Percentiles rank a stretch among this genome's conserved stretches.
Conservation (phyloP, 1,140 invertebrate species). For the Orchestia grillus region DNA sequence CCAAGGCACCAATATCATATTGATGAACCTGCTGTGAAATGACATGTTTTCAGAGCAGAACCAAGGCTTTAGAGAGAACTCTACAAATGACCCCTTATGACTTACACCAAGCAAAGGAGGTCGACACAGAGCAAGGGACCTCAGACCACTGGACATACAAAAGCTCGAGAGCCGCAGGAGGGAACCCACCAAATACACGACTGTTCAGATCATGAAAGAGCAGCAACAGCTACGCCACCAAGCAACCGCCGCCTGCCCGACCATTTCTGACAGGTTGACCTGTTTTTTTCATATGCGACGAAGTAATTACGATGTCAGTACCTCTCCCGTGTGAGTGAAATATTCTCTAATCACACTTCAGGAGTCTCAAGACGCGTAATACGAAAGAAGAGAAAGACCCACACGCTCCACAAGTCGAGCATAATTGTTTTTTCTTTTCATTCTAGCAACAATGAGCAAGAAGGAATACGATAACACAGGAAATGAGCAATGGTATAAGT, state of each 20-base stretch:
- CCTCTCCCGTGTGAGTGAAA: background rate
- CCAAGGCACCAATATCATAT: background rate
- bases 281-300: background rate
- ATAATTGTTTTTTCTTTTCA: conserved; percentile 39
- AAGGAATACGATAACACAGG: conserved; percentile 36
- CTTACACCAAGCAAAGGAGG: background rate
- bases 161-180: background rate
- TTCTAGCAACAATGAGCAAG: conserved; percentile 42
- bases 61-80: background rate
- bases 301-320: background rate
- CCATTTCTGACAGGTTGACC: background rate
- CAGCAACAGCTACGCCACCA: background rate
- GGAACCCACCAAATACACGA: too few species aligned
- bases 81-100: background rate
- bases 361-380: background rate
- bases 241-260: background rate
- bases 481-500: conserved; percentile 16
- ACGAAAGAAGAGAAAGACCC: background rate
- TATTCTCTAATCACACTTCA: background rate
- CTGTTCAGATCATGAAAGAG: background rate
- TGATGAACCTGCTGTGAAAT: background rate
- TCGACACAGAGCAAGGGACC: background rate
- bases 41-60: background rate
- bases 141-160: background rate
- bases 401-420: background rate